These are phyloP conservation scores for Crepidodera aurea DNA, from an alignment of 2,888 invertebrate genomes.

Conservation along the genomic window DNA sequence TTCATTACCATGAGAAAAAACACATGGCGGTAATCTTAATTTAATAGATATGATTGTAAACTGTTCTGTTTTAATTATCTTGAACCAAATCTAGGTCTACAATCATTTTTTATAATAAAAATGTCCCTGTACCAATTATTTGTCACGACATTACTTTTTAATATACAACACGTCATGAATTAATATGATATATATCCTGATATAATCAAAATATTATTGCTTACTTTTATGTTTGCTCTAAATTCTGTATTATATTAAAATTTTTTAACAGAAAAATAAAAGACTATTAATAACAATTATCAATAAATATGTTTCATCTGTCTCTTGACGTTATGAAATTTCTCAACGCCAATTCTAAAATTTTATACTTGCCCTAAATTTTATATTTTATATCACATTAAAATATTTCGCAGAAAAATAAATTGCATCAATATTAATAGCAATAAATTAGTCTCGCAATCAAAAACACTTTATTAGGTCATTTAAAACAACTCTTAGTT, in stretches of 20 bases:
- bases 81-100: background rate
- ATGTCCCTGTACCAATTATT: slow-evolving; percentile 12
- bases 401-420: background rate
- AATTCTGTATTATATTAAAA: too few relatives aligned
- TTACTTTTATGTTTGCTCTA: background rate
- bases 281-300: too few relatives aligned
- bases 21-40: too few relatives aligned
- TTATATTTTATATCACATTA: too few relatives aligned
- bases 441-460: slow-evolving; percentile 12
- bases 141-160: slow-evolving; percentile 16
- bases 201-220: background rate
- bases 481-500: background rate
- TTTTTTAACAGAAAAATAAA: too few relatives aligned
- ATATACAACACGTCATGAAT: background rate
- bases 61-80: background rate
- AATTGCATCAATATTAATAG: background rate
- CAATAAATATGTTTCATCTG: too few relatives aligned
- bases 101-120: background rate
- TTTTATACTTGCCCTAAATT: too few relatives aligned
- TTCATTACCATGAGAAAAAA: too few relatives aligned
- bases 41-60: too few relatives aligned
- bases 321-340: too few relatives aligned
- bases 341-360: too few relatives aligned
- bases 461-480: slow-evolving; percentile 6
- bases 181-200: background rate